Evolutionary conservation across 2,113 vertebrate genomes (phyloP).

Genomic region (Oncorhynchus clarkii): DNA sequence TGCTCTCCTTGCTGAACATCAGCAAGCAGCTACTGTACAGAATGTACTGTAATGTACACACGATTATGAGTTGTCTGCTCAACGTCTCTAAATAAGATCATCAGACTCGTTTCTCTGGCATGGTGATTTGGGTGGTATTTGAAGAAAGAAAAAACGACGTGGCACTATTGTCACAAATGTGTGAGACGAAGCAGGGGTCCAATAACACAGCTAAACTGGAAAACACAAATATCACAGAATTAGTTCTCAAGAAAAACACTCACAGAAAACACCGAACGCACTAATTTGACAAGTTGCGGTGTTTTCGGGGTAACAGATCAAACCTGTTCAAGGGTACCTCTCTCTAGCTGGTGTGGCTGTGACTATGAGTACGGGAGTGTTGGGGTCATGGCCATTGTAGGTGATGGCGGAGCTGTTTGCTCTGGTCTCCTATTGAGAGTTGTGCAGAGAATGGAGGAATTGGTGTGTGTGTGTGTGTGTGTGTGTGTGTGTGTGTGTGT

Average conservation of each 20-base stretch:
- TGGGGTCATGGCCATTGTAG: neutral
- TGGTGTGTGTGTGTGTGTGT: conserved; percentile 2
- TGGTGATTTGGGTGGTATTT: no score
- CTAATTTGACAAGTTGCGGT: no score
- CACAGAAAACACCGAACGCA: no score
- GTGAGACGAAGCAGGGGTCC: no score
- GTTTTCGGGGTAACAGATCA: no score
- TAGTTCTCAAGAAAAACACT: no score
- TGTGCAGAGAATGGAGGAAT: conserved; percentile 8
- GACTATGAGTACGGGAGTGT: neutral
- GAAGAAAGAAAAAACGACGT: no score
- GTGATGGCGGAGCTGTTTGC: neutral
- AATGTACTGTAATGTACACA: neutral
- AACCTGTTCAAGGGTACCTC: neutral
- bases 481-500: neutral
- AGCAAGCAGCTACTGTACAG: neutral
- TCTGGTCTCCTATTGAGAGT: neutral
- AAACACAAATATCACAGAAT: no score
- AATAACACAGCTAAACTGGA: no score
- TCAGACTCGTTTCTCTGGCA: no score
- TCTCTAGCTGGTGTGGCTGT: neutral
- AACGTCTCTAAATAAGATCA: neutral
- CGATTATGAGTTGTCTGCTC: neutral
- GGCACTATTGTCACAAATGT: no score
- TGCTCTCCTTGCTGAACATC: neutral